phyloP scores from a whole-genome alignment of 2,113 vertebrate genomes.

The Eulacestoma nigropectus region DNA sequence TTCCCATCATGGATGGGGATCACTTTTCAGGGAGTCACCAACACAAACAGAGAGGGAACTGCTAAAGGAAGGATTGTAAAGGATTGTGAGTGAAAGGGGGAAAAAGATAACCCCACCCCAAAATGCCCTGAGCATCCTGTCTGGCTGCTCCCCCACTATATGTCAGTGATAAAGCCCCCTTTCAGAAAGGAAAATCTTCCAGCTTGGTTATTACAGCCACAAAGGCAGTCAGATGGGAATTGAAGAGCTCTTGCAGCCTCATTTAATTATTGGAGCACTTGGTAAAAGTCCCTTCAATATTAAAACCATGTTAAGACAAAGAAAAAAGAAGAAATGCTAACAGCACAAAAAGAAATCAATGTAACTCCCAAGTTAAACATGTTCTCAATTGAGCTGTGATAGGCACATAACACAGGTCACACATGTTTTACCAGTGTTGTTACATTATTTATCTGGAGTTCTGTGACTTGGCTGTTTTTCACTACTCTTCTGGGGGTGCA shows the following conservation, averaged over 20 bases:
- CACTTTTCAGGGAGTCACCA: fast-evolving
- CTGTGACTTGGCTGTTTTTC: neutral
- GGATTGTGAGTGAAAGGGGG: neutral
- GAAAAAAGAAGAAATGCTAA: neutral
- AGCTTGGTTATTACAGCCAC: neutral
- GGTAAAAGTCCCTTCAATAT: neutral
- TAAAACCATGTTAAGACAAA: neutral
- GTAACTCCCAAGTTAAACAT: neutral
- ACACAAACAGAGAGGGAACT: neutral
- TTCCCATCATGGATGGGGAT: neutral
- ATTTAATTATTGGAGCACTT: neutral
- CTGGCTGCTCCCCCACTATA: neutral
- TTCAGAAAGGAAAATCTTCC: neutral
- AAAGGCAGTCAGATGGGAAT: neutral
- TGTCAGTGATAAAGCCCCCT: neutral
- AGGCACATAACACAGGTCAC: neutral
- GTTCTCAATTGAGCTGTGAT: neutral
- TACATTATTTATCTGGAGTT: neutral
- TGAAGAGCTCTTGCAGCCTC: neutral
- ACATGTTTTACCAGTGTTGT: neutral
- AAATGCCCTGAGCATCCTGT: neutral
- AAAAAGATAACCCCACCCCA: neutral
- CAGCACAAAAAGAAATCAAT: neutral
- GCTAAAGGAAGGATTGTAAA: neutral
- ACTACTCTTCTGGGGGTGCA: neutral